Base-by-base conservation (phyloP, 1,140 invertebrate genomes). In the Drosophila punjabiensis region DNA sequence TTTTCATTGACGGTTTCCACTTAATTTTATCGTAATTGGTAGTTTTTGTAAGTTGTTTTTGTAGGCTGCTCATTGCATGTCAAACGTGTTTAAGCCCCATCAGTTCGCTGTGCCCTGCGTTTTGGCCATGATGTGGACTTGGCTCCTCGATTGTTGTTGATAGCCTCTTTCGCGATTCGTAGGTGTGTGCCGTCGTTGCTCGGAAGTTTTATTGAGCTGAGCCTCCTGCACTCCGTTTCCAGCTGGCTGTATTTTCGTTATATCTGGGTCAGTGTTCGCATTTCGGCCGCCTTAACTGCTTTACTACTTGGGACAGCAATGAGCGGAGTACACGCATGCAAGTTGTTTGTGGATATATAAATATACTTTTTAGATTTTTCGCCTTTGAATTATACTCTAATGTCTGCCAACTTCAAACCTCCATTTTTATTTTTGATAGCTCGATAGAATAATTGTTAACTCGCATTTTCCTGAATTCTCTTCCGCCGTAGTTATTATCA, bases 51-150 rank as follows among this genome's bases (percentile, higher is more conserved):
- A 45, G 43, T 59, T 74, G 62, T 77, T 70, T 62, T 55, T 79
- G 56, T 28, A 39, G 20, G 55, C 14, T 11, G 52, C 41, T 88
- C 73, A 61, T 88, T 88, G 80, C 84, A 82, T 88, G 84, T 88
- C 84, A 88, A 80, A 83, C 83, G 71, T 62, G 76, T 69, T 88
- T 75, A 70, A 79, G 30, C 80, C 61, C 67, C 64, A 66, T 58
- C 75, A 75, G 69, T 60, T 67, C 33, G 58, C 65, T 79, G 76
- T 45, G 13, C 45, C 41, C 58, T 70, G 65, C 35, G 58, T 78
- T 80, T 66, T 47, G 76, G 61, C 76, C 70, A 50, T 79, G 76
- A 66, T 66, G 76, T 79, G 62, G 65, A 48, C 47, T 67, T 39
- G 74, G 48, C 55, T 60, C 18, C 53, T 56, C 55, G 55, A 56